These are phyloP conservation scores for Maconellicoccus hirsutus DNA, from an alignment of 1,140 invertebrate species.

Conservation along the genomic window DNA sequence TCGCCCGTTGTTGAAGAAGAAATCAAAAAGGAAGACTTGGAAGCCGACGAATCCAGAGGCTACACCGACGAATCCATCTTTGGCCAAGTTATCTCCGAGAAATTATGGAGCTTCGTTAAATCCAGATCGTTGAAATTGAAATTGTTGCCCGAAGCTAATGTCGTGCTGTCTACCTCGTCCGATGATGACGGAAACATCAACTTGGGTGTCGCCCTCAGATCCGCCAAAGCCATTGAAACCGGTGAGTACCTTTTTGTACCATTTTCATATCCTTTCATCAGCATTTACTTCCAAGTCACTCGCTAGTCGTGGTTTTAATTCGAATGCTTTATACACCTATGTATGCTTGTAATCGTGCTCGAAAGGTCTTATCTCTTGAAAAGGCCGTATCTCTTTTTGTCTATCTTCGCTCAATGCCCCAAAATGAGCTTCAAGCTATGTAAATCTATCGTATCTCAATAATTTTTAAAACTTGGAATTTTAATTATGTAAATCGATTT, in stretches of 20 bases:
- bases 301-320: too few relatives aligned
- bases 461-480: too few relatives aligned
- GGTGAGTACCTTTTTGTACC: slow-evolving; percentile 25
- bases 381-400: too few relatives aligned
- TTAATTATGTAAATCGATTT: too few relatives aligned
- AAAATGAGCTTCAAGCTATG: too few relatives aligned
- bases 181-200: slow-evolving; percentile 57
- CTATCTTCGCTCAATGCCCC: too few relatives aligned
- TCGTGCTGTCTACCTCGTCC: slow-evolving; percentile 53
- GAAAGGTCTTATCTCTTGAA: too few relatives aligned
- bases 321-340: too few relatives aligned
- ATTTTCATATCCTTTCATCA: too few relatives aligned
- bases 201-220: slow-evolving; percentile 50
- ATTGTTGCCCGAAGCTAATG: slow-evolving; percentile 58
- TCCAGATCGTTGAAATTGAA: slow-evolving; percentile 55
- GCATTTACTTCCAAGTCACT: too few relatives aligned
- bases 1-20: slow-evolving; percentile 25
- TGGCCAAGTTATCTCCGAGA: slow-evolving; percentile 53
- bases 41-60: slow-evolving; percentile 31
- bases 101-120: slow-evolving; percentile 57
- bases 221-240: slow-evolving; percentile 27
- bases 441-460: too few relatives aligned
- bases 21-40: slow-evolving; percentile 30
- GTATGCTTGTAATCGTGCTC: too few relatives aligned
- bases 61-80: slow-evolving; percentile 52